Evolutionary conservation across 2,113 vertebrate genomes (phyloP).

Genomic region (Hassar affinis): DNA sequence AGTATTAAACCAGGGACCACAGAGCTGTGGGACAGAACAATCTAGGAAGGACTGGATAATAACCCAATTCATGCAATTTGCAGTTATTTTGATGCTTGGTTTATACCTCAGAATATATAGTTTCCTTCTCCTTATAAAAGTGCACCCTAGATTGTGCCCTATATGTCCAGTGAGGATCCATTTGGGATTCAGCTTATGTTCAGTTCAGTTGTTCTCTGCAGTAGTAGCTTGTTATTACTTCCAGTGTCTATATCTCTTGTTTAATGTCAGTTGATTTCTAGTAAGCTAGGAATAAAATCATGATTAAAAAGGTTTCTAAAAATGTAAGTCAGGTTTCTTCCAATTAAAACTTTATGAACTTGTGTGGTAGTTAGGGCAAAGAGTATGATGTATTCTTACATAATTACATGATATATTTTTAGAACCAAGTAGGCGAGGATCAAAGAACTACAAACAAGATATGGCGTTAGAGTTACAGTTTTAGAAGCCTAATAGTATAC

Average conservation of each 20-base stretch:
- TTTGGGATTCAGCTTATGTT: not conserved
- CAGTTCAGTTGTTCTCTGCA: not conserved
- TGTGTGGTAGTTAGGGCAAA: not conserved
- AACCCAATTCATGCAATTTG: not conserved
- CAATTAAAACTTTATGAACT: not conserved
- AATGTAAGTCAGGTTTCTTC: not conserved
- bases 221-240: not conserved
- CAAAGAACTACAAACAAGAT: not conserved
- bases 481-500: no score
- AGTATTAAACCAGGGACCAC: no score
- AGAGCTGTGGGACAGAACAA: no score
- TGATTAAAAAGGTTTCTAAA: not conserved
- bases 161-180: not conserved
- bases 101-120: not conserved
- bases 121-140: not conserved
- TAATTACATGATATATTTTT: not conserved
- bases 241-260: not conserved
- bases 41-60: no score
- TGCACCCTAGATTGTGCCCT: not conserved
- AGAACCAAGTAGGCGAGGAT: not conserved
- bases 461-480: no score
- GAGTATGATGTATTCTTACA: not conserved
- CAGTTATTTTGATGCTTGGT: not conserved
- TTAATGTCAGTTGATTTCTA: not conserved
- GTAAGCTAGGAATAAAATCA: not conserved